Evolutionary conservation across 2,888 invertebrate species (phyloP), one percentile per base, ranked within the genome.

Genomic region (Meganola albula): DNA sequence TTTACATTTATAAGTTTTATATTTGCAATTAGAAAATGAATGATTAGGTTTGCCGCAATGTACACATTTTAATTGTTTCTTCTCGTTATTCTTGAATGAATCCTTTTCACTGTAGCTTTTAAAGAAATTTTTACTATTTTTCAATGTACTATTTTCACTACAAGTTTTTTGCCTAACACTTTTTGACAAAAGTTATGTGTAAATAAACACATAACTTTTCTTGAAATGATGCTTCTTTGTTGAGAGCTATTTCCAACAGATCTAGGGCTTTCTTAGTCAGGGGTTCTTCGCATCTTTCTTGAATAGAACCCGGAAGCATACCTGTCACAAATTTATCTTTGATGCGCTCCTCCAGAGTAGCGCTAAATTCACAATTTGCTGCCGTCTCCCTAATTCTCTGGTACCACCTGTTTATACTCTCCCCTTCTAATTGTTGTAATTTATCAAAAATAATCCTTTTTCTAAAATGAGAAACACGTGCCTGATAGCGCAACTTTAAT

Each of bases 1-100:
- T 12, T 26, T 26, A 26, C 26, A 26, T 13, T 11, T 12, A 9
- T 26, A 26, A 13, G 13, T 26, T 26, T 26, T 26, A 26, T n/a
- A 26, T 9, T 26, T 26, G n/a, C 26, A 26, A 12, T 26, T 26
- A 4, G 12, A 26, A 26, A 26, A 26, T 3, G n/a, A n/a, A 16
- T 6, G 4, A 16, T 16, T 16, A 16, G 4, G 4, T 16, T 4
- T 6, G 6, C 16, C 16, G 6, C 16, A 16, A 16, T 16, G 16
- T 4, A 16, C 4, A 16, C 16, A 16, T 16, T 16, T 16, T 6
- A 16, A 16, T 5, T 16, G 4, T 16, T 6, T 16, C n/a, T n/a
- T n/a, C n/a, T n/a, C n/a, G n/a, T n/a, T n/a, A n/a, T n/a, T n/a
- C n/a, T n/a, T n/a, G n/a, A n/a, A n/a, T n/a, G n/a, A n/a, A n/a